These are phyloP conservation scores for Erannis defoliaria DNA, from an alignment of 2,888 invertebrate genomes.

Conservation along the genomic window DNA sequence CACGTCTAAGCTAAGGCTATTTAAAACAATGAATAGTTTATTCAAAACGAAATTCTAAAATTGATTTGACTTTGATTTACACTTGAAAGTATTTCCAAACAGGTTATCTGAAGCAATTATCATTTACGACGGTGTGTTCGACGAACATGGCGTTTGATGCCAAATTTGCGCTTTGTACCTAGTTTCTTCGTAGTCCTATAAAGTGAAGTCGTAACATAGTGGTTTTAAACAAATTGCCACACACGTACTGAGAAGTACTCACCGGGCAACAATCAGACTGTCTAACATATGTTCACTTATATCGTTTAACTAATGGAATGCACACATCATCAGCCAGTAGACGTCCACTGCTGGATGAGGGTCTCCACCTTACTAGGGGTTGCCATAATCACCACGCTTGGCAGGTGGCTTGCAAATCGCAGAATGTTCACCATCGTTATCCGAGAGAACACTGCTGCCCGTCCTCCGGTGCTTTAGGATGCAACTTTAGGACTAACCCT, in stretches of 20 bases:
- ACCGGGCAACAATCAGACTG: background rate
- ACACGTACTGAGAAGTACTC: conserved; percentile 11
- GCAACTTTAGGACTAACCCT: no score
- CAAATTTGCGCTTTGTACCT: conserved; percentile 54
- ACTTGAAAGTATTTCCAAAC: conserved; percentile 69
- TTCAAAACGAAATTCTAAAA: conserved; percentile 16
- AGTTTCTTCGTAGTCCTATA: conserved; percentile 55
- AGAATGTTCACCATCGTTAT: no score
- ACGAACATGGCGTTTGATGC: conserved; percentile 58
- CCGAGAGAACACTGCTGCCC: no score
- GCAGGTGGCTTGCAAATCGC: no score
- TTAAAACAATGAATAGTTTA: conserved; percentile 5
- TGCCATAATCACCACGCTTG: no score
- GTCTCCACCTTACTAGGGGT: no score
- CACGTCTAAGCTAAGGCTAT: background rate
- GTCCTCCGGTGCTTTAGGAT: no score
- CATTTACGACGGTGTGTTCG: conserved; percentile 62
- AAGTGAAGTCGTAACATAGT: conserved; percentile 43
- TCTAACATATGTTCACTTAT: background rate
- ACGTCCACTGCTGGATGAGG: no score
- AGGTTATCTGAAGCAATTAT: conserved; percentile 65
- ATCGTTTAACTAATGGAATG: background rate
- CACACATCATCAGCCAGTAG: no score
- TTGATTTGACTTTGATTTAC: conserved; percentile 63
- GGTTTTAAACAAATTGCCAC: conserved; percentile 38